Evolutionary conservation across 2,113 vertebrate species (phyloP).

Genomic region (Cricetomys ansorgei): DNA sequence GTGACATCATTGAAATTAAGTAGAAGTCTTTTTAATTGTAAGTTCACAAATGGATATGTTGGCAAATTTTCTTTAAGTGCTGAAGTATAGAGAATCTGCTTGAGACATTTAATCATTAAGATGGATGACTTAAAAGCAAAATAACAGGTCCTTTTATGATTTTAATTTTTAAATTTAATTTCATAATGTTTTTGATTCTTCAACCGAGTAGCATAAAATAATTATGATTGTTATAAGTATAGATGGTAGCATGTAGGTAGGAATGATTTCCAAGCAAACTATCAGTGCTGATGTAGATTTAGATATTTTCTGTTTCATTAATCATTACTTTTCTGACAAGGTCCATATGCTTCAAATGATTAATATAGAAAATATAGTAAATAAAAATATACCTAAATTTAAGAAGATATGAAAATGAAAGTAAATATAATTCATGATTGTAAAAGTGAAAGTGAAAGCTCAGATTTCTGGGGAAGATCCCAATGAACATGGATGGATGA

Average conservation of each 20-base stretch:
- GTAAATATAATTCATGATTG: neutral
- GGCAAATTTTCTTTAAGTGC: constrained; percentile 2
- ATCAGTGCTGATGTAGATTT: neutral
- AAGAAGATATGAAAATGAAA: neutral
- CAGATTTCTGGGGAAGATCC: neutral
- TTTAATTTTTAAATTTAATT: constrained; percentile 26
- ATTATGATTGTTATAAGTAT: constrained; percentile 3
- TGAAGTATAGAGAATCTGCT: neutral
- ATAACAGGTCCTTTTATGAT: neutral
- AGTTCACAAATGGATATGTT: neutral
- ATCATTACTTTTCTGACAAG: neutral
- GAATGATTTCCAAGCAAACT: neutral
- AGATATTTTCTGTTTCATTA: constrained; percentile 19
- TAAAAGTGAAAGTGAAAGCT: neutral
- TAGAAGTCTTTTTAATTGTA: constrained; percentile 38
- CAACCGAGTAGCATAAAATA: neutral
- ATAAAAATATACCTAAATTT: constrained; percentile 1
- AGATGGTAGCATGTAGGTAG: neutral
- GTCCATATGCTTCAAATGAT: neutral
- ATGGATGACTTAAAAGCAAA: neutral
- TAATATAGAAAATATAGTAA: neutral
- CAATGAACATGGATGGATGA: no score
- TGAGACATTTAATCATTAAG: constrained; percentile 18
- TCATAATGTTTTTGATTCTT: constrained; percentile 1
- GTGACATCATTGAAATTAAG: neutral